Conservation (phyloP, 2,797 vertebrate species). For the Silurus lanzhouensis region DNA sequence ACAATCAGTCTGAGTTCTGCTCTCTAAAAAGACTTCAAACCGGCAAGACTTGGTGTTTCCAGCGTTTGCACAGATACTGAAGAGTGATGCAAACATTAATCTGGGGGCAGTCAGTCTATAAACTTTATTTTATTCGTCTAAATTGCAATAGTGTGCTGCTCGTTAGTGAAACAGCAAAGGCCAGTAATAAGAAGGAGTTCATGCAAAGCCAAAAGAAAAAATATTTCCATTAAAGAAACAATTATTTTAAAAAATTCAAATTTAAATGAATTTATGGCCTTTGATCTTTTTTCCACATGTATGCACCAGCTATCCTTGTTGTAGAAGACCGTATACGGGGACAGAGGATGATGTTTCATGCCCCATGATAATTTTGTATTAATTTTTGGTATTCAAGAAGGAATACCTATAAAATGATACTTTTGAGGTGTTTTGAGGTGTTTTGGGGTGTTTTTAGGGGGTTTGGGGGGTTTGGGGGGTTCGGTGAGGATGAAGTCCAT, state of each 20-base stretch:
- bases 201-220: not conserved
- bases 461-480: too few species aligned
- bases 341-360: not conserved
- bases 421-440: not conserved
- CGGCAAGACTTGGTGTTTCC: not conserved
- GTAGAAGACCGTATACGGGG: not conserved
- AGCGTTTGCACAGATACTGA: not conserved
- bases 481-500: slow-evolving; percentile 36
- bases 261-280: too few species aligned
- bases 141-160: not conserved
- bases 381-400: not conserved
- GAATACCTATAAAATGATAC: not conserved
- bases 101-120: not conserved
- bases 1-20: too few species aligned
- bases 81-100: not conserved
- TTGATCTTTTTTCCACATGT: too few species aligned
- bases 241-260: too few species aligned
- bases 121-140: not conserved
- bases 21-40: not conserved
- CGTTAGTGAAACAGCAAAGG: not conserved
- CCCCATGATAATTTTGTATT: not conserved
- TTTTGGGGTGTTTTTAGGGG: too few species aligned
- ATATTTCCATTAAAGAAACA: not conserved
- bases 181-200: too few species aligned
- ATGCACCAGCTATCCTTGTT: not conserved